Conservation (phyloP, 2,113 vertebrate genomes). For the Dicrurus megarhynchus region DNA sequence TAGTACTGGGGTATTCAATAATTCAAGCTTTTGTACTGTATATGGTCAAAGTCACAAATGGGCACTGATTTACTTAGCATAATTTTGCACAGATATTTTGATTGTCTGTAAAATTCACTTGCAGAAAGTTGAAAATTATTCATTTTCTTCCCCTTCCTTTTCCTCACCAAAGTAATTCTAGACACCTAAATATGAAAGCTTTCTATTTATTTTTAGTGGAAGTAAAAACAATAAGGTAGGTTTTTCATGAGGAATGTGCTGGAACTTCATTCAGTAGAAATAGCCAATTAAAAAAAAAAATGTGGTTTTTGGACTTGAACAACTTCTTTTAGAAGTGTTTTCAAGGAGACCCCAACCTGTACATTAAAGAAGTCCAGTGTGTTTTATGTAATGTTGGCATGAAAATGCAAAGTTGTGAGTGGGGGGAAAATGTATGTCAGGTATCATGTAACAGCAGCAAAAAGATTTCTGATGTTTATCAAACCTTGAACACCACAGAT, state of each 20-base stretch:
- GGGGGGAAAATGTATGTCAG: not conserved
- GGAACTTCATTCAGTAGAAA: not conserved
- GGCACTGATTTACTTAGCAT: not conserved
- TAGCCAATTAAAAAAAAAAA: not conserved
- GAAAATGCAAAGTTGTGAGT: not conserved
- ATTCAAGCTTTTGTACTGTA: not conserved
- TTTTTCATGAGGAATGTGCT: not conserved
- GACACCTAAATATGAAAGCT: not conserved
- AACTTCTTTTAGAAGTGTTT: not conserved
- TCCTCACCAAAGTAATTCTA: not conserved
- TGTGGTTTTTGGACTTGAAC: not conserved
- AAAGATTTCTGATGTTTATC: constrained; percentile 59
- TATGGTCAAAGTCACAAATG: not conserved
- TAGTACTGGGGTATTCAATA: not conserved
- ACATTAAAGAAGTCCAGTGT: not conserved
- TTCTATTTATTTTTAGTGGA: not conserved
- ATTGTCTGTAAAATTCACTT: not conserved
- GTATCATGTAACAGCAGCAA: constrained; percentile 26
- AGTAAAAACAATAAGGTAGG: not conserved
- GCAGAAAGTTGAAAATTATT: not conserved
- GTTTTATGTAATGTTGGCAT: constrained; percentile 44
- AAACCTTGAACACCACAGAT: constrained; percentile 48
- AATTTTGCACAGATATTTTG: not conserved
- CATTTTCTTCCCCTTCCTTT: not conserved
- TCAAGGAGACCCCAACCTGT: not conserved